phyloP scores from a whole-genome alignment of 2,888 invertebrate genomes.

The Morpho achilles region DNA sequence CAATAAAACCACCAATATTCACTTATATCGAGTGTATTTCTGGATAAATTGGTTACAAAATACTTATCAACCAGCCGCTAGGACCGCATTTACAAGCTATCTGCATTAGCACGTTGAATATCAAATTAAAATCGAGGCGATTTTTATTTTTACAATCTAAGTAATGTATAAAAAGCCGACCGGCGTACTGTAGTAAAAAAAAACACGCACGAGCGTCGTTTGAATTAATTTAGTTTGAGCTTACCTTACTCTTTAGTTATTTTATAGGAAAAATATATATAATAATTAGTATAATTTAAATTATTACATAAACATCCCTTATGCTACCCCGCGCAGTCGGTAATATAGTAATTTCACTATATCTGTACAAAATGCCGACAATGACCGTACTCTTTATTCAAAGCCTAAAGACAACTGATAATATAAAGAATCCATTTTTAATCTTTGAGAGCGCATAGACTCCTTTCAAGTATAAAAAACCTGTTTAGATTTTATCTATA shows the following conservation, averaged over 20 bases:
- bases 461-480: slow-evolving; percentile 24
- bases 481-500: slow-evolving; percentile 11
- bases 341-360: slow-evolving; percentile 37
- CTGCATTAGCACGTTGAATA: slow-evolving; percentile 47
- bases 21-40: slow-evolving; percentile 79
- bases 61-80: slow-evolving; percentile 62
- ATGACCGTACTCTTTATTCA: slow-evolving; percentile 35
- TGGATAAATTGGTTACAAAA: slow-evolving; percentile 78
- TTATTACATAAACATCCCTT: slow-evolving; percentile 70
- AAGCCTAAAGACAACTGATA: slow-evolving; percentile 53
- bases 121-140: slow-evolving; percentile 57
- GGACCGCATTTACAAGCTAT: slow-evolving; percentile 46
- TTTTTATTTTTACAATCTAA: slow-evolving; percentile 65
- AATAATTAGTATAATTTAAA: slow-evolving; percentile 77
- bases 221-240: slow-evolving; percentile 68
- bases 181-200: slow-evolving; percentile 45
- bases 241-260: slow-evolving; percentile 74
- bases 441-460: slow-evolving; percentile 14
- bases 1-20: slow-evolving; percentile 65
- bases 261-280: slow-evolving; percentile 68
- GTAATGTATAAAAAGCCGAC: slow-evolving; percentile 54
- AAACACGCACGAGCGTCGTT: slow-evolving; percentile 44
- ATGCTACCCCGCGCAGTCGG: slow-evolving; percentile 44
- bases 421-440: slow-evolving; percentile 49
- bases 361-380: slow-evolving; percentile 42